Percentiles rank a stretch among this genome's conserved stretches.
phyloP scores from a whole-genome alignment of 2,797 vertebrate species.

The Oreortyx pictus region DNA sequence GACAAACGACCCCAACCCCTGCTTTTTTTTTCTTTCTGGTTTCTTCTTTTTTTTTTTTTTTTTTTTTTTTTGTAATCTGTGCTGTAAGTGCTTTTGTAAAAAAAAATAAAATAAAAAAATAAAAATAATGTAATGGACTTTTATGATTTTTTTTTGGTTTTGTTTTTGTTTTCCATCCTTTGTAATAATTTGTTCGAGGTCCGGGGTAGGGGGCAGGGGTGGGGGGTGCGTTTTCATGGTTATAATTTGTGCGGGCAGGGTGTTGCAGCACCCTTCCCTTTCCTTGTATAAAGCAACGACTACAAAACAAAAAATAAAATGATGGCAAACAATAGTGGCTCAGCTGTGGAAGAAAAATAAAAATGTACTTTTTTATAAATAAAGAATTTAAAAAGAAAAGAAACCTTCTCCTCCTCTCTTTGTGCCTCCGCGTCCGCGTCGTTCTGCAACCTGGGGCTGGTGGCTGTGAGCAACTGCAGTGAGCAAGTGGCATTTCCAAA shows the following conservation, averaged over 20 bases:
- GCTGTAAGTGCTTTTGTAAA: constrained; percentile 78
- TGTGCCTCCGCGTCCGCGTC: not conserved
- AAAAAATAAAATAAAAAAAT: constrained; percentile 16
- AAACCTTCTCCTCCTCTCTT: not conserved
- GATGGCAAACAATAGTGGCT: constrained; percentile 66
- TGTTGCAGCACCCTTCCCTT: constrained; percentile 77
- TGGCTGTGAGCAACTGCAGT: not conserved
- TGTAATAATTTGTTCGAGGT: constrained; percentile 45
- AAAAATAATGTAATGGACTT: constrained; percentile 57
- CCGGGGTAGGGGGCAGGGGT: not conserved
- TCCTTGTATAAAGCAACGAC: constrained; percentile 78
- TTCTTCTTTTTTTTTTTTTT: not conserved
- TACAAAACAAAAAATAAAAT: constrained; percentile 24
- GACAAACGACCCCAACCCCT: constrained; percentile 12
- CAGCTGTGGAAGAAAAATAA: constrained; percentile 74
- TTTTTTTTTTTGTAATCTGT: constrained; percentile 61
- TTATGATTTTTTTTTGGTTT: not conserved
- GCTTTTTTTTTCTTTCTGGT: not conserved
- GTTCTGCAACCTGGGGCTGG: not conserved
- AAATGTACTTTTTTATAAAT: constrained; percentile 87
- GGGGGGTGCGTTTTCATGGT: constrained; percentile 68
- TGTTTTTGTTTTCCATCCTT: constrained; percentile 48
- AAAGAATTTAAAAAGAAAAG: constrained; percentile 81
- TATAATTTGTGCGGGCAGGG: constrained; percentile 73
- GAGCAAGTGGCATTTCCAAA: not conserved